These are phyloP conservation scores for Cossypha heuglini DNA, from an alignment of 2,797 vertebrate genomes.

Conservation along the genomic window DNA sequence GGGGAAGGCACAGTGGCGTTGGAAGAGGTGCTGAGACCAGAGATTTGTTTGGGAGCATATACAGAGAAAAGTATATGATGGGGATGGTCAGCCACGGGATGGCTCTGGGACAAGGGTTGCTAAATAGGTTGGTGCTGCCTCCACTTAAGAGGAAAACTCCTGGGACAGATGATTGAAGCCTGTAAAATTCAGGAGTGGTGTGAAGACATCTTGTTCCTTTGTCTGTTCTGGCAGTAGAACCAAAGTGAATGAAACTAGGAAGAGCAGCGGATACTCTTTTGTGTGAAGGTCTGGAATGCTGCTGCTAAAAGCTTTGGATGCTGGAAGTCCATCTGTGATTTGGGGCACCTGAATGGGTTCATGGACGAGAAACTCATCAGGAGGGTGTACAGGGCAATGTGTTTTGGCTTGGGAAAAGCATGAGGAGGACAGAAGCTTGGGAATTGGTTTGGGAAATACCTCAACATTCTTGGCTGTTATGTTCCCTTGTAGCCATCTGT, in stretches of 20 bases:
- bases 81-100: accelerated
- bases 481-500: neutral
- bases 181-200: neutral
- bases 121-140: neutral
- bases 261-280: neutral
- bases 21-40: neutral
- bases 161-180: neutral
- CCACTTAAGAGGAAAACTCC: neutral
- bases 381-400: neutral
- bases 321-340: neutral
- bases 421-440: neutral
- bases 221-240: neutral
- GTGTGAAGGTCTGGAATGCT: neutral
- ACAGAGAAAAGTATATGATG: accelerated
- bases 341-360: neutral
- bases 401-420: neutral
- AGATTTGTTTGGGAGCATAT: neutral
- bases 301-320: neutral
- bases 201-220: neutral
- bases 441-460: neutral
- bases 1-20: accelerated
- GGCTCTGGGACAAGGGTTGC: neutral
- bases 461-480: neutral
- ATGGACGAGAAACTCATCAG: neutral
- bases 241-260: neutral